These are phyloP conservation scores for Bradypodion ventrale DNA, from an alignment of 2,797 vertebrate species.

Conservation along the genomic window DNA sequence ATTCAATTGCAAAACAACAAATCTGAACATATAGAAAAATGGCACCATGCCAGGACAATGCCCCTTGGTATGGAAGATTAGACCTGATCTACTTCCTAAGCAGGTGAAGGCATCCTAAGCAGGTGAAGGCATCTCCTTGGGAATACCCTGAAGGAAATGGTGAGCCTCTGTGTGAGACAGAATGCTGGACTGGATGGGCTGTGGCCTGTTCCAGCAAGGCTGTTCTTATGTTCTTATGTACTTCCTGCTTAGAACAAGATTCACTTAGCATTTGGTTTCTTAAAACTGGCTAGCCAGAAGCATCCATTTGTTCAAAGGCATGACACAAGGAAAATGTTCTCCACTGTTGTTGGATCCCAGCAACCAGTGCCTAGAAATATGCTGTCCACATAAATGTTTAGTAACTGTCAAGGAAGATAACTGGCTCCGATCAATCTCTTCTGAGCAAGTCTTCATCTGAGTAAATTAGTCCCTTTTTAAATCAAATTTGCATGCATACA, in stretches of 20 bases:
- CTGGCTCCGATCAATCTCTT: background rate
- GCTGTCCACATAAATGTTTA: background rate
- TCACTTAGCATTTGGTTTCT: background rate
- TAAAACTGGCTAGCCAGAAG: background rate
- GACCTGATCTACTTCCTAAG: background rate
- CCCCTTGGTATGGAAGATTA: background rate
- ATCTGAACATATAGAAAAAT: background rate
- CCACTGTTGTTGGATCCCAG: background rate
- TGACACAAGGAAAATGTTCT: no score
- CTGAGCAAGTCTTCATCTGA: background rate
- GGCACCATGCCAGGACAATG: background rate
- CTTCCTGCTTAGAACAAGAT: background rate
- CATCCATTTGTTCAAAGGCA: background rate
- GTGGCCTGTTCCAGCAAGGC: no score
- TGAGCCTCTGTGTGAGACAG: no score
- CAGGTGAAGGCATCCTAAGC: no score
- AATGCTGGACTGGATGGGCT: no score
- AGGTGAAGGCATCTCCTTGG: no score
- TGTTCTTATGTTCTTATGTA: no score
- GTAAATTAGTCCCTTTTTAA: background rate
- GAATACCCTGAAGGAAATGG: no score
- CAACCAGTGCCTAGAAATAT: background rate
- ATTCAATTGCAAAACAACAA: background rate
- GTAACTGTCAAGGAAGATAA: background rate
- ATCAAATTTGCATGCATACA: no score